Base-by-base conservation (phyloP, 2,888 invertebrate genomes). In the Phyto melanocephala region DNA sequence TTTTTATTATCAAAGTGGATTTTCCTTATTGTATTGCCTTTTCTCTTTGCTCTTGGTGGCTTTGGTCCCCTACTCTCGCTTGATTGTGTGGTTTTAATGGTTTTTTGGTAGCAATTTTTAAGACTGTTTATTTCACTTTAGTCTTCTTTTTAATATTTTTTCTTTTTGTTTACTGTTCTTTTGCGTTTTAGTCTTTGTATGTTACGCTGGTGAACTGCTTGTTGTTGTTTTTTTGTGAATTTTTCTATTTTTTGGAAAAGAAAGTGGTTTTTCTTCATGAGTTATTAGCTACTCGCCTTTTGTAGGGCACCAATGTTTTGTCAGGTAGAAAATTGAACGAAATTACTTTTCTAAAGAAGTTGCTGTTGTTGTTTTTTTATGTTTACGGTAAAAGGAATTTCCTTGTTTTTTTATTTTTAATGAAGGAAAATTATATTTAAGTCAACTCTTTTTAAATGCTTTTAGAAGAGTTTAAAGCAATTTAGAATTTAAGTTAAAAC, bases 241-340 rank as follows among this genome's bases (percentile, higher is more conserved):
- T 68, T 75, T 33, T 52, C 63, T 71, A 37, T 28, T 24, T 28
- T 47, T 37, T 60, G 60, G 35, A 65, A 68, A 77, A 74, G 79
- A 83, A 78, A 78, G 83, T 83, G 83, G 77, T 75, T 81, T 80
- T 81, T 37, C 78, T 78, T 78, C 80, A 63, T 75, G 70, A 78
- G 74, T 83, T 80, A 78, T 78, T 78, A 78, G 80, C 81, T 70
- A 47, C 54, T 83, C 22, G 50, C 28, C 70, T 79, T 82, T 82
- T 79, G 71, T 82, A 71, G 82, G 82, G 79, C 82, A 82, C 75
- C 79, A 76, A 67, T 82, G 75, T 67, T 79, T 67, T 76, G 58
- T 75, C 79, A 82, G 79, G 71, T 82, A 79, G 78, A 82, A 82
- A 82, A 82, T 82, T 82, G 79, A 65, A 71, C 75, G 67, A 76